Percentiles rank a stretch among this genome's conserved stretches.
These are phyloP conservation scores for Drosophila rubida DNA, from an alignment of 2,888 invertebrate genomes.

Conservation along the genomic window DNA sequence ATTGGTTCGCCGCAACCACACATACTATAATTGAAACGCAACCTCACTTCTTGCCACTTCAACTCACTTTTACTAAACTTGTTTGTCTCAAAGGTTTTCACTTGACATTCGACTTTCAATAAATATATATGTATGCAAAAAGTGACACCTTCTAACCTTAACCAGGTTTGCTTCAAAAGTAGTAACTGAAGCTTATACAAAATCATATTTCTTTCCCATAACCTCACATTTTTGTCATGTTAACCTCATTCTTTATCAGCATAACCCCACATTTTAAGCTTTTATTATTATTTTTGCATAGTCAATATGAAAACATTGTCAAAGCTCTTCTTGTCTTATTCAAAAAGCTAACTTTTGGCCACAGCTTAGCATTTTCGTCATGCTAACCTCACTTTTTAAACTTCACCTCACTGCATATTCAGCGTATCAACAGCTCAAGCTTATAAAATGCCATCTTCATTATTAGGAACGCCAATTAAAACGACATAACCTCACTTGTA, in stretches of 20 bases:
- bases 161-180: too few relatives aligned
- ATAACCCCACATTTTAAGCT: neutral
- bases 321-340: neutral
- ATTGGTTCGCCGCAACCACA: neutral
- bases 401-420: neutral
- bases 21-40: neutral
- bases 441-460: neutral
- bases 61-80: neutral
- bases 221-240: conserved; percentile 1
- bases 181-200: too few relatives aligned
- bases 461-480: conserved; percentile 5
- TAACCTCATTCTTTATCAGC: neutral
- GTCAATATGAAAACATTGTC: too few relatives aligned
- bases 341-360: neutral
- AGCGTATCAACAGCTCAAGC: neutral
- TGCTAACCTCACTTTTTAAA: conserved; percentile 9
- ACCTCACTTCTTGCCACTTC: neutral
- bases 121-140: too few relatives aligned
- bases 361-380: neutral
- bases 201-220: too few relatives aligned
- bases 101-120: neutral
- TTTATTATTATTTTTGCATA: too few relatives aligned
- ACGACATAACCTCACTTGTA: neutral
- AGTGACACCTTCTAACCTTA: too few relatives aligned
- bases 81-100: neutral